Evolutionary conservation across 2,113 vertebrate genomes (phyloP).

Genomic region (Piprites chloris): DNA sequence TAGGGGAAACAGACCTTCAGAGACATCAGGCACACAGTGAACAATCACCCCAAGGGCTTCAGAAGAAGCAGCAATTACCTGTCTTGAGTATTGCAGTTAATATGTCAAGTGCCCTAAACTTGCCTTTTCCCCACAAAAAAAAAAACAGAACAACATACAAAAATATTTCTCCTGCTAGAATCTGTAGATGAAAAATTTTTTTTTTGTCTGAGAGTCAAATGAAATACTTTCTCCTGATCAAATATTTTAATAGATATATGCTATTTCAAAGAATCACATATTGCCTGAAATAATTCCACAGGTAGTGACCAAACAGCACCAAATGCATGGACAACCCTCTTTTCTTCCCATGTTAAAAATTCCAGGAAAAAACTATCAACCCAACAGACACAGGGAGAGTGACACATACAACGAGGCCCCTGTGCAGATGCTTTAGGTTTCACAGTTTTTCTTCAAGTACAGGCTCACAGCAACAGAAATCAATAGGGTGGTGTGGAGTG

Average conservation of each 20-base stretch:
- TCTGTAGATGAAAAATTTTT: background rate
- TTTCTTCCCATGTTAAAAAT: background rate
- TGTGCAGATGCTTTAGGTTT: background rate
- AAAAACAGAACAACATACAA: background rate
- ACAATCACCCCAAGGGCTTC: background rate
- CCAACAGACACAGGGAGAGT: background rate
- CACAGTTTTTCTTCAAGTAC: constrained; percentile 34
- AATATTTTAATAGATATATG: background rate
- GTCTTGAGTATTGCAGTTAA: background rate
- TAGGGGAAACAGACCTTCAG: background rate
- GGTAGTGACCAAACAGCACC: background rate
- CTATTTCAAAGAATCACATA: background rate
- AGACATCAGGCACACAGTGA: background rate
- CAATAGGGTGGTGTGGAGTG: background rate
- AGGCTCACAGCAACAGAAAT: background rate
- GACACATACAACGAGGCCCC: background rate
- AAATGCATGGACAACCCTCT: background rate
- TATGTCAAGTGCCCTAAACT: background rate
- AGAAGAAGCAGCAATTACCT: background rate
- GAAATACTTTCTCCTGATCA: background rate
- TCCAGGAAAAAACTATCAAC: background rate
- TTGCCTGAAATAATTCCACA: constrained; percentile 51
- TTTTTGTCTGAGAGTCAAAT: background rate
- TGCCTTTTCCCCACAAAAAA: background rate
- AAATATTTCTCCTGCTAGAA: background rate